Evolutionary conservation across 2,888 invertebrate species (phyloP).

Genomic region (Sympetrum striolatum): DNA sequence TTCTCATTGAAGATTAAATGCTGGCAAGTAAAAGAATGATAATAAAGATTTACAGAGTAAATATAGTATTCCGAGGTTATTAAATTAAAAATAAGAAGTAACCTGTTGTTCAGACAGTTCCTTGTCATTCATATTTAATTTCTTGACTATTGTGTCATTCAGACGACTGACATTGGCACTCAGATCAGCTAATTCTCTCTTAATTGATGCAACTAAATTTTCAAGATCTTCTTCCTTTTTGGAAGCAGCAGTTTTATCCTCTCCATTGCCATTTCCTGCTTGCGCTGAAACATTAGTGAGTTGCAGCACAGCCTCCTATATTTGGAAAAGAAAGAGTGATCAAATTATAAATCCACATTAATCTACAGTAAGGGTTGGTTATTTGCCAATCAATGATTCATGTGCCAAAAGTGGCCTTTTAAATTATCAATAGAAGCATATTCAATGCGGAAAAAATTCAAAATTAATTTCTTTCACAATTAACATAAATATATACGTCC

Average conservation of each 20-base stretch:
- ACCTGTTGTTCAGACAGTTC: background rate
- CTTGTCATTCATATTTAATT: background rate
- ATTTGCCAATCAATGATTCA: too few relatives aligned
- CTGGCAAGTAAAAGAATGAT: background rate
- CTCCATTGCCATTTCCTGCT: background rate
- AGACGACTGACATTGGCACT: slow-evolving; percentile 1
- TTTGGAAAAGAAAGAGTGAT: background rate
- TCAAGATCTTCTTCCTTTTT: slow-evolving; percentile 19
- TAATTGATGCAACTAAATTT: background rate
- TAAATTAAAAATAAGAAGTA: background rate
- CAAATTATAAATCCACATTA: too few relatives aligned
- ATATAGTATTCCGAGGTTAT: too few relatives aligned
- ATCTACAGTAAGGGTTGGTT: too few relatives aligned
- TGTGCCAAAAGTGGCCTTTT: too few relatives aligned
- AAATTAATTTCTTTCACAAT: too few relatives aligned
- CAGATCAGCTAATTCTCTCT: background rate
- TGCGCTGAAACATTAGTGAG: background rate
- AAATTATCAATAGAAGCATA: too few relatives aligned
- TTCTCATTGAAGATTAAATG: background rate
- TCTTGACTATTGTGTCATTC: slow-evolving; percentile 10
- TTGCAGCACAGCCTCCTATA: slow-evolving; percentile 3
- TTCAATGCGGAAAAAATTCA: too few relatives aligned
- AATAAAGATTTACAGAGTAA: too few relatives aligned
- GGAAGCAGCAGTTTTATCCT: background rate
- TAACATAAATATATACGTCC: too few relatives aligned